Base-by-base conservation (phyloP, 2,113 vertebrate genomes). In the Phylloscopus trochiloides region DNA sequence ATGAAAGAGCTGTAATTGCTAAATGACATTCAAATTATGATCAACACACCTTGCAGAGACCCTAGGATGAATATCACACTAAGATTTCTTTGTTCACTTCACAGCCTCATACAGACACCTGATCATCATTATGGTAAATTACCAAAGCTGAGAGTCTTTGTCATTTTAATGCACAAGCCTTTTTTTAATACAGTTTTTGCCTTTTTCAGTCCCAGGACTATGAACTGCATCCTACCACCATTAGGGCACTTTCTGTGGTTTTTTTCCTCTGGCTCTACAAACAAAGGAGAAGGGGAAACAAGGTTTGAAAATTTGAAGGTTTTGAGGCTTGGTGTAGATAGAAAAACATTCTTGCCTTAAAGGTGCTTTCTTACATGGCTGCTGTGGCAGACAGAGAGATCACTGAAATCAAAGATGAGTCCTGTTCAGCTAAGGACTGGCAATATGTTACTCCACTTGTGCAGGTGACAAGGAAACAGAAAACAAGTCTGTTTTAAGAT, bases 221-320 rank as follows among this genome's bases (percentile, higher is more conserved):
- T 2, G 1, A 75, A 42, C 19, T 3, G 0, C 14, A 2, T 34
- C 14, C 22, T 25, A 88, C 18, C 17, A n/a, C 16, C n/a, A 71
- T 74, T 21, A 81, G 9, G 78, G 7, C 1, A 1, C 7, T 59
- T 4, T 18, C 50, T 52, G 4, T 1, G 2, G 0, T 32, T 70
- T 52, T 67, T 43, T 7, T 2, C 17, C 17, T 71, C 40, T 54
- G 29, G 17, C 4, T 62, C 17, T 67, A 59, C 3, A 10, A 61
- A 81, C 19, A 81, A 86, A 87, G 22, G 8, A 76, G 16, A 89
- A 87, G 3, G 3, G 16, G 10, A 88, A 93, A 55, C 6, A 38
- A 57, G 16, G 18, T 54, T 70, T 66, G 48, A 80, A 94, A 68
- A 62, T 26, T 3, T 45, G 5, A 17, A 25, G 9, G 32, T 42